Evolutionary conservation across 2,888 invertebrate species (phyloP).

Genomic region (Lymantria monacha): DNA sequence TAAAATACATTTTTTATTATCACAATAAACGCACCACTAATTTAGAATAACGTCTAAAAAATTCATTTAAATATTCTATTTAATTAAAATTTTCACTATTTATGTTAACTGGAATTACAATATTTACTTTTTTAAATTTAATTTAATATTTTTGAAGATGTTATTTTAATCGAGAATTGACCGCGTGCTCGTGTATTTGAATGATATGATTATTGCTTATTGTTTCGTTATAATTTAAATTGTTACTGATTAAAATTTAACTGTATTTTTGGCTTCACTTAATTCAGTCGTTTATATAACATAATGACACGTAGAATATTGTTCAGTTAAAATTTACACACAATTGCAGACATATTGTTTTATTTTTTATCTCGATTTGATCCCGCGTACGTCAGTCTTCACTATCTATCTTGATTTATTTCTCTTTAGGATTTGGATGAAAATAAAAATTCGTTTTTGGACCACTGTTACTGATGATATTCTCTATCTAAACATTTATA

Average conservation of each 20-base stretch:
- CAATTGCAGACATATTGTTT: conserved; percentile 1
- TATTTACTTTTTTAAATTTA: conserved; percentile 2
- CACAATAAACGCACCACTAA: conserved; percentile 36
- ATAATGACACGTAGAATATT: not conserved
- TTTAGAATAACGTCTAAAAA: conserved; percentile 34
- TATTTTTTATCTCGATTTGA: conserved; percentile 17
- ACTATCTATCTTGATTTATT: conserved; percentile 33
- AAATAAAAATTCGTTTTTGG: conserved; percentile 48
- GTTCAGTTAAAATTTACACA: not conserved
- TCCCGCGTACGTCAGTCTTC: conserved; percentile 42
- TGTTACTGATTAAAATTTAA: conserved; percentile 5
- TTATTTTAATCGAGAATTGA: conserved; percentile 20
- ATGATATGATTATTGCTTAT: conserved; percentile 24
- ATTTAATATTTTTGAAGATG: conserved; percentile 1
- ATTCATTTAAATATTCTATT: conserved; percentile 18
- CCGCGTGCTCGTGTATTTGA: conserved; percentile 11
- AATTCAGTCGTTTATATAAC: not conserved
- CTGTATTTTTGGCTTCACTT: not conserved
- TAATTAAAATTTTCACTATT: conserved; percentile 11
- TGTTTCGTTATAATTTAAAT: not conserved
- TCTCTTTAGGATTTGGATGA: conserved; percentile 37
- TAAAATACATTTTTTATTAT: conserved; percentile 25
- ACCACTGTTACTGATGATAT: conserved; percentile 30
- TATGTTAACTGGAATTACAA: not conserved
- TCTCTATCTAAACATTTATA: conserved; percentile 17